Evolutionary conservation across 2,888 invertebrate species (phyloP), one percentile per base, ranked within the genome.

Genomic region (Mantis religiosa): DNA sequence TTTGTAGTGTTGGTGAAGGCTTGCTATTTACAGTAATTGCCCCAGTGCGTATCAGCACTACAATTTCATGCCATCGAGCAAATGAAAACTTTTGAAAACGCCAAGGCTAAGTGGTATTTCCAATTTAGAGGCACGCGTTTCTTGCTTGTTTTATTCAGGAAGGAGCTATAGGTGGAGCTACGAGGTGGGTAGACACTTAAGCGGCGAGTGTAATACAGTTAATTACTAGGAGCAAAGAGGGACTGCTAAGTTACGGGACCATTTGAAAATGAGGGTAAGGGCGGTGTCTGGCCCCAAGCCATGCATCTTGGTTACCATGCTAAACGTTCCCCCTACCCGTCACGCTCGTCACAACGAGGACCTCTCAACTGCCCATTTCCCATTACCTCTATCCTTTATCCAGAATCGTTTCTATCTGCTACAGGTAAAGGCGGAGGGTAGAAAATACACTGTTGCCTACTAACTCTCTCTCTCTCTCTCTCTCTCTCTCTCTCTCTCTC

Each of bases 221-320:
- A 86, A 86, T 86, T 86, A 71, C 71, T 71, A 28, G 28, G 7
- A 81, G 81, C 71, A 86, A 86, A 86, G 71, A 86, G 86, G 54
- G 71, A 86, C 54, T 81, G 71, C 86, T 86, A 71, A 71, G 86
- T 86, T 86, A 86, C 86, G 86, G 71, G 86, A 71, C 86, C 86
- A 86, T 86, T 86, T 86, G 71, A 71, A 86, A 81, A 86, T 81
- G 86, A 86, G 86, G 28, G 20, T 20, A 28, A 54, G 54, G 25
- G 34, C 34, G 84, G n/a, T 30, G 84, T 84, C 30, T 30, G 25
- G 85, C 85, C 34, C 85, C 28, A 28, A 71, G 86, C 86, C 15
- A 86, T 86, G 86, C 86, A 71, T 86, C 86, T 86, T 86, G 86
- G 86, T 86, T 86, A 86, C 71, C 86, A 47, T 25, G 86, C 15